Evolutionary conservation across 2,797 vertebrate species (phyloP), one percentile per base, ranked within the genome.

Genomic region (Adelosebastes latens): DNA sequence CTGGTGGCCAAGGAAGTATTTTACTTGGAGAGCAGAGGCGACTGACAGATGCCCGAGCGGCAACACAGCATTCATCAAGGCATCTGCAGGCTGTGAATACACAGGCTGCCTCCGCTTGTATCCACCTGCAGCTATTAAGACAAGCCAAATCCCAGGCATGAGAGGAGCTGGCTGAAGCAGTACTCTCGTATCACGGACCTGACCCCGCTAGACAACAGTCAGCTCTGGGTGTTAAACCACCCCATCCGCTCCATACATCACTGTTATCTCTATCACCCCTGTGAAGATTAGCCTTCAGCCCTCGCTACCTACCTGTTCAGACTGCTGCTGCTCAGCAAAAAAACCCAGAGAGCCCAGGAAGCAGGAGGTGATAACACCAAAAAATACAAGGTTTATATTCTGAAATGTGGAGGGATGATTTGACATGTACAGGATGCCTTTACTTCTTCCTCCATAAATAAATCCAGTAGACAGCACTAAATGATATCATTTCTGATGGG

Each of bases 231-330:
- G 93, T 91, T 95, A 93, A 92, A 90, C 86, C 91, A 86, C 73
- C 85, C 81, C 81, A 80, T 84, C 86, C 65, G 74, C 88, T 82
- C 90, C 88, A 94, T 94, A 91, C 87, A 94, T 94, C 95, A 94
- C 87, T 88, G 91, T 91, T 94, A 94, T 95, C 92, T 91, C 92
- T 68, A 90, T 92, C 91, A 92, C 87, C 88, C 77, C 81, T 61
- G 80, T 88, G 85, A 90, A 95, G 93, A 95, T 94, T 90, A 94
- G 89, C 87, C 86, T 81, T 85, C 83, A 85, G 86, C 91, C 73
- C 10, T 9, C 34, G 11, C 85, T 80, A 61, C 88, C 82, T 82
- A 77, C 84, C 71, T 87, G 80, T 62, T 87, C 81, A 75, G 75
- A 58, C 77, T 75, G 56, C 84, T 9, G 34, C 64, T 79, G 68